Evolutionary conservation across 2,888 invertebrate genomes (phyloP), one percentile per base, ranked within the genome.

Genomic region (Stratiomys singularior): DNA sequence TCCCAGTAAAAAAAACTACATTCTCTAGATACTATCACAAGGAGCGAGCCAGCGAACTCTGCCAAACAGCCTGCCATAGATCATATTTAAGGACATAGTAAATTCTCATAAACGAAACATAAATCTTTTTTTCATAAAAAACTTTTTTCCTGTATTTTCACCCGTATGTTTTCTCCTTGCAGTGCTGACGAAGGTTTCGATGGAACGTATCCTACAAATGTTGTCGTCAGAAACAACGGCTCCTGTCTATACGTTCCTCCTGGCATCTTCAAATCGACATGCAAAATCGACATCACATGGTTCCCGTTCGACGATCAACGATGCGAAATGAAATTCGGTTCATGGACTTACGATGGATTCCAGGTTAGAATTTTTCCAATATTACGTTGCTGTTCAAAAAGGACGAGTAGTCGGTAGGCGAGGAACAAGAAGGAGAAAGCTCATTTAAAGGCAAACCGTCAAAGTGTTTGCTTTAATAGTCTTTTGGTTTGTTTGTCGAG

Each of bases 181-280:
- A 98, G 98, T 89, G 99, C 99, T 86, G 98, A 99, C 89, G 98
- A 99, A 89, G 97, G 96, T 81, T 99, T 99, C 89, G 99, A 99
- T 89, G 96, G 98, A 84, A 98, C 98, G 83, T 99, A 96, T 89
- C 97, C 96, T 80, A 98, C 98, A 82, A 99, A 99, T 89, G 97
- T 98, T 85, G 97, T 99, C 82, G 97, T 99, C 81, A 92, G 94
- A 81, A 94, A 94, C 89, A 96, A 97, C 89, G 99, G 99, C 81
- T 94, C 94, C 84, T 97, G 97, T 87, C 90, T 96, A 81, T 98
- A 97, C 90, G 95, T 99, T 84, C 99, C 99, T 81, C 98, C 99
- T 76, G 98, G 98, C 82, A 98, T 99, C 88, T 97, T 99, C 90
- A 97, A 97, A 89, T 97, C 97, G 88, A 98, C 98, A 82, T 99